Evolutionary conservation across 2,113 vertebrate genomes (phyloP), one percentile per base, ranked within the genome.

Genomic region (Xiphorhynchus elegans): DNA sequence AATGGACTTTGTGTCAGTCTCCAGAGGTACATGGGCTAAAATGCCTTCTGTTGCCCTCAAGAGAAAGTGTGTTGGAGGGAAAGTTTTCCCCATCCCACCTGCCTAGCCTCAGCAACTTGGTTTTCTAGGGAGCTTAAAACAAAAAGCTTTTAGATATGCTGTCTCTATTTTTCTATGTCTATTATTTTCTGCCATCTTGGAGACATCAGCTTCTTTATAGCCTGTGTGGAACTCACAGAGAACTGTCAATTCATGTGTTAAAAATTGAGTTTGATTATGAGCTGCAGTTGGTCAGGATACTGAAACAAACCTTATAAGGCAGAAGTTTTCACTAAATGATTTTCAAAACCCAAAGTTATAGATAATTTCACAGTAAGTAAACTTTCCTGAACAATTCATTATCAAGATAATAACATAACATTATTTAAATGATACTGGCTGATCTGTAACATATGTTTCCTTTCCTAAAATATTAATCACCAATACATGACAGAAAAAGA

Each of bases 191-290:
- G 21, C 67, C 39, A 66, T 78, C 55, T 79, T 80, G 73, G 66
- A 72, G 37, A 64, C 10, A 55, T 73, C 73, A 76, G 28, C n/a
- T 69, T 58, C 52, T 78, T 83, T 74, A 58, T 53, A 28, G 20
- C 8, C 24, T 0, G 0, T 39, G 33, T 26, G 3, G 44, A 76
- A 72, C 6, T 12, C 72, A 42, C 12, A 26, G 33, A 92, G 33
- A 87, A 47, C 17, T 60, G 37, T 75, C 60, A 69, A 64, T 39
- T n/a, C 39, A 11, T 52, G 8, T 59, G 24, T 67, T 63, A 42
- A 13, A 58, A 84, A 81, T 26, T 49, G n/a, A 74, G 39, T 49
- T 89, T 67, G 42, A 72, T 78, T 93, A 49, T 69, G 35, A 91
- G 13, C 21, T 64, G 25, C 24, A 59, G 16, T 55, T 80, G 64